Base-by-base conservation (phyloP, 2,797 vertebrate species). In the Heteromormyrus szaboi region DNA sequence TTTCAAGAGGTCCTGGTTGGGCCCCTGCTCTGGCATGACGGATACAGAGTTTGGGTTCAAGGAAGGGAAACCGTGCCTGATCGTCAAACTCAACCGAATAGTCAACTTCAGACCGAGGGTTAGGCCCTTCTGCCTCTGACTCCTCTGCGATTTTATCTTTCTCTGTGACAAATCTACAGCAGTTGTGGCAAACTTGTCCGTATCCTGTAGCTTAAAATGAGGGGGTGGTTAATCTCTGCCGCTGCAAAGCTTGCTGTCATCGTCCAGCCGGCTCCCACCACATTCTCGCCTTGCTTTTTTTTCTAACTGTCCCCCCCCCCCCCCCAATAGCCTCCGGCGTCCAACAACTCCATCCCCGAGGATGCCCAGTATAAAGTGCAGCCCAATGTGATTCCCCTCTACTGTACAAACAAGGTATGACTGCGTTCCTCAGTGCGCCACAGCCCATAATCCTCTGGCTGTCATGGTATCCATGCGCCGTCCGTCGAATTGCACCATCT, bases 51-150 rank as follows among this genome's bases (percentile, higher is more conserved):
- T 88, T 0, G 98, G 98, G 37, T 99, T 98, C 92, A 90, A 2
- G 1, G 91, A 94, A 0, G 98, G 98, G 88, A 97, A 95, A 46
- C 99, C 99, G 0, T 99, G 98, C 89, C 41, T 99, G 81, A 95
- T 99, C 0, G 94, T 98, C 89, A 99, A 99, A 92, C 97, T 99
- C 89, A 99, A 99, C 96, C 95, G 98, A 92, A 96, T 99, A 17
- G 94, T 99, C 87, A 97, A 96, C 93, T 99, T 96, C 94, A 96
- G 91, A 93, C 99, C 99, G 46, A 94, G 91, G 96, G 99, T 96
- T 93, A 94, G 96, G 90, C 2, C 9, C 22, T 9, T n/a, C 5
- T 17, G 17, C 9, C 59, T 29, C 9, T 44, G 76, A 46, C n/a
- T 44, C n/a, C 17, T 79, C 14, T 41, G 33, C 17, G 3, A n/a